Conservation (phyloP, 2,113 vertebrate species). For the Mesoclemmys tuberculata region DNA sequence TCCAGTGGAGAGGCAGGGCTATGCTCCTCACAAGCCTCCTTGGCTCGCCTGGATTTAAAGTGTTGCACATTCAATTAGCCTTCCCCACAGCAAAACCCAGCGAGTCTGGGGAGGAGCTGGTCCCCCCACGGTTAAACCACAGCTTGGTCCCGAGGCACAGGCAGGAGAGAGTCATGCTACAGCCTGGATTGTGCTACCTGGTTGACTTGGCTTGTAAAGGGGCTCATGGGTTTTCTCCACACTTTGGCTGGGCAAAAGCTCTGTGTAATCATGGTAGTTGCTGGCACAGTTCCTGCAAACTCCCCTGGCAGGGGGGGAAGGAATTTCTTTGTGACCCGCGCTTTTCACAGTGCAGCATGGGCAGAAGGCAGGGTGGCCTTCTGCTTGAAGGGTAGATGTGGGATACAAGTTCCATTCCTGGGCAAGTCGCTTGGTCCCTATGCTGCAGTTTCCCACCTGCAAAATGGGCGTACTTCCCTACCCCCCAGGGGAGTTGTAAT, state of each 20-base stretch:
- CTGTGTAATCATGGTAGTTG: not conserved
- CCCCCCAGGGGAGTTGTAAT: not conserved
- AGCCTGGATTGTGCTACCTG: not conserved
- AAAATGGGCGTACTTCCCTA: not conserved
- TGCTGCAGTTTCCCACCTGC: not conserved
- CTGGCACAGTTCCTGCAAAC: not conserved
- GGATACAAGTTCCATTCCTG: not conserved
- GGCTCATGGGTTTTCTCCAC: not conserved
- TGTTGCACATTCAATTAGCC: not conserved
- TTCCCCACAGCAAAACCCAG: not conserved
- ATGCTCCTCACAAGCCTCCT: not conserved
- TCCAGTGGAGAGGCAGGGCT: not conserved
- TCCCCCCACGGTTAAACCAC: not conserved
- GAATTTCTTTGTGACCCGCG: not conserved
- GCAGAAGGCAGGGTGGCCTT: not conserved
- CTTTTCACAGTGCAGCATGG: not conserved
- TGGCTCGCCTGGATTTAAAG: not conserved
- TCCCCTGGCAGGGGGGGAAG: not conserved
- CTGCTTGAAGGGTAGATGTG: not conserved
- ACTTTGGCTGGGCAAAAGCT: not conserved
- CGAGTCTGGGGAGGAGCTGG: not conserved
- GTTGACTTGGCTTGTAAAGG: not conserved
- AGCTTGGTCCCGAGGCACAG: not conserved
- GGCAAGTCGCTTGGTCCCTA: not conserved
- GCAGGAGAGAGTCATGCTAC: not conserved